These are phyloP conservation scores for Perognathus longimembris DNA, from an alignment of 2,113 vertebrate genomes.

Conservation along the genomic window DNA sequence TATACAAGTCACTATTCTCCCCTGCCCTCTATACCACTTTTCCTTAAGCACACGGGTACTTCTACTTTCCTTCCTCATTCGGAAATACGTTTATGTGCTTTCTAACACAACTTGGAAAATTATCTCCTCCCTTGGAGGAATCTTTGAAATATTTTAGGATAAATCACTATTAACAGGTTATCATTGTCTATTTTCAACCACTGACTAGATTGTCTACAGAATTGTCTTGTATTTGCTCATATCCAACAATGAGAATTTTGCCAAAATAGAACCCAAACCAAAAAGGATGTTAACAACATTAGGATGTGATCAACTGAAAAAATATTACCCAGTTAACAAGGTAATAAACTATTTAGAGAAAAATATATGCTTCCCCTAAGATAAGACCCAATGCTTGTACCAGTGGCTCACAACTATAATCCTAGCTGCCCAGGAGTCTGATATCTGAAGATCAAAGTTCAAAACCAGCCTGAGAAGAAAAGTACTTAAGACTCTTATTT, in stretches of 20 bases:
- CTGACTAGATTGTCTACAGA: not conserved
- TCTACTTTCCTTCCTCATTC: not conserved
- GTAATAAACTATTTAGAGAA: slow-evolving; percentile 7
- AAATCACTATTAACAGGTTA: not conserved
- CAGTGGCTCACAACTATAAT: too few relatives aligned
- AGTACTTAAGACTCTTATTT: too few relatives aligned
- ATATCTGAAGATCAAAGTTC: too few relatives aligned
- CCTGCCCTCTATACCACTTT: not conserved
- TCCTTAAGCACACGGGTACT: too few relatives aligned
- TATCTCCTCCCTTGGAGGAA: not conserved
- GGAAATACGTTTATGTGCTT: not conserved
- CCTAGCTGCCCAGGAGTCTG: too few relatives aligned
- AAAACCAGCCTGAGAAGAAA: too few relatives aligned
- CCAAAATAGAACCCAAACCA: not conserved
- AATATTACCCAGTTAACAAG: not conserved
- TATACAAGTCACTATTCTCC: accelerated
- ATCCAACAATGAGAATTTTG: not conserved
- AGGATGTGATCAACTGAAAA: not conserved
- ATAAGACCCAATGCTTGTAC: not conserved
- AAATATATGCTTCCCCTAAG: not conserved
- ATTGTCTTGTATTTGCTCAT: not conserved
- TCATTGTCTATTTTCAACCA: not conserved
- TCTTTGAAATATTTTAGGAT: not conserved
- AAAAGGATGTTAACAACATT: not conserved
- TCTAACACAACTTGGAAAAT: not conserved